Evolutionary conservation across 2,113 vertebrate species (phyloP).

Genomic region (Microcebus ravelobensis): DNA sequence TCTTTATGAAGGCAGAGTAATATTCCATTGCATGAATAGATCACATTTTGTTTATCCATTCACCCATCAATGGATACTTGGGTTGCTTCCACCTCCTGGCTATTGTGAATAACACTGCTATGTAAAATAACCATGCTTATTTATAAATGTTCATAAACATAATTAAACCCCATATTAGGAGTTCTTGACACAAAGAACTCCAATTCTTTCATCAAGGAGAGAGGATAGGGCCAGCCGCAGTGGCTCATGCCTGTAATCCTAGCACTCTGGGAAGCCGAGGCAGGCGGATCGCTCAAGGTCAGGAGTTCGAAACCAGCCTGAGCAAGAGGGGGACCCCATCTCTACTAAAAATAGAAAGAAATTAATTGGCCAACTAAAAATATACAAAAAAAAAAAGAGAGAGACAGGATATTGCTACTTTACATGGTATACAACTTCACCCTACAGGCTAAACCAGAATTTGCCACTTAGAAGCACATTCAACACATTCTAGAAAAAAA

Average conservation of each 20-base stretch:
- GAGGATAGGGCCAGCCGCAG: no score
- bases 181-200: not conserved
- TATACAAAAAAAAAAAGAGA: no score
- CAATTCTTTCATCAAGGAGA: not conserved
- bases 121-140: not conserved
- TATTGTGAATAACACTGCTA: not conserved
- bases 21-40: not conserved
- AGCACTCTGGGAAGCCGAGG: no score
- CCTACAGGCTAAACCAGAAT: not conserved
- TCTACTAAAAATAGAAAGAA: no score
- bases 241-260: no score
- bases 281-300: no score
- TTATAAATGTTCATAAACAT: not conserved
- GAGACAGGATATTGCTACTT: not conserved
- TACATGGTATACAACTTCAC: not conserved
- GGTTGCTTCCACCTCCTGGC: not conserved
- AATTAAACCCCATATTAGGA: not conserved
- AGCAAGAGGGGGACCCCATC: no score
- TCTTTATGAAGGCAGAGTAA: not conserved
- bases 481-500: not conserved
- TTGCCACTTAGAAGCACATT: not conserved
- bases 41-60: not conserved
- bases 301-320: no score
- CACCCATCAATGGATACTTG: not conserved
- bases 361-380: no score